Evolutionary conservation across 2,888 invertebrate species (phyloP).

Genomic region (Athrips mouffetella): DNA sequence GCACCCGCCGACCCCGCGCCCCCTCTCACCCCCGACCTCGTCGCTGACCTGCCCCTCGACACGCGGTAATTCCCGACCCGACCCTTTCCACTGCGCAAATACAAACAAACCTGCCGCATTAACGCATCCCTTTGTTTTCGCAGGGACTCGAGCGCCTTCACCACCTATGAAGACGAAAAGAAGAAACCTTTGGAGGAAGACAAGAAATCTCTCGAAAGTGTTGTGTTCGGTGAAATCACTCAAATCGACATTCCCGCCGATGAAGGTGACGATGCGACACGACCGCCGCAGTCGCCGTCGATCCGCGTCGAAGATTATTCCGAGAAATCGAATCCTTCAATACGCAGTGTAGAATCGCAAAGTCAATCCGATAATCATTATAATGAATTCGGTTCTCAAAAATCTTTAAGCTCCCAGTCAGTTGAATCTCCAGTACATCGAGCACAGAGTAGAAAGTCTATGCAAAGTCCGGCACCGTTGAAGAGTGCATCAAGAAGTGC

Average conservation of each 20-base stretch:
- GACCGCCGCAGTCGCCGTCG: conserved; percentile 54
- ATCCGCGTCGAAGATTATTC: conserved; percentile 59
- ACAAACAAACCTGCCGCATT: conserved; percentile 17
- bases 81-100: conserved; percentile 22
- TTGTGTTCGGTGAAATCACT: conserved; percentile 31
- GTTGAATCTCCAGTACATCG: conserved; percentile 22
- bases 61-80: conserved; percentile 51
- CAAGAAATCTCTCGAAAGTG: conserved; percentile 27
- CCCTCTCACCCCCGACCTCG: conserved; percentile 58
- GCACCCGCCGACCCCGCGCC: conserved; percentile 34
- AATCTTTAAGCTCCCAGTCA: conserved; percentile 25
- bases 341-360: conserved; percentile 33
- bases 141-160: conserved; percentile 65
- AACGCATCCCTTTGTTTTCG: conserved; percentile 34
- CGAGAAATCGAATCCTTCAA: conserved; percentile 46
- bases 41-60: conserved; percentile 62
- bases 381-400: conserved; percentile 29
- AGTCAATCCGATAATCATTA: conserved; percentile 14
- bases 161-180: conserved; percentile 36
- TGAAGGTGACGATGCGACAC: conserved; percentile 31
- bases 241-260: conserved; percentile 28
- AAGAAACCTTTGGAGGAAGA: conserved; percentile 42
- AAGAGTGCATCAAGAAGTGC: conserved; percentile 37
- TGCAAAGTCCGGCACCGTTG: conserved; percentile 33
- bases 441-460: conserved; percentile 37